A percentile compares a stretch with the other conserved stretches of the same genome.
phyloP scores from a whole-genome alignment of 2,797 vertebrate species.

The Spinus pinus region DNA sequence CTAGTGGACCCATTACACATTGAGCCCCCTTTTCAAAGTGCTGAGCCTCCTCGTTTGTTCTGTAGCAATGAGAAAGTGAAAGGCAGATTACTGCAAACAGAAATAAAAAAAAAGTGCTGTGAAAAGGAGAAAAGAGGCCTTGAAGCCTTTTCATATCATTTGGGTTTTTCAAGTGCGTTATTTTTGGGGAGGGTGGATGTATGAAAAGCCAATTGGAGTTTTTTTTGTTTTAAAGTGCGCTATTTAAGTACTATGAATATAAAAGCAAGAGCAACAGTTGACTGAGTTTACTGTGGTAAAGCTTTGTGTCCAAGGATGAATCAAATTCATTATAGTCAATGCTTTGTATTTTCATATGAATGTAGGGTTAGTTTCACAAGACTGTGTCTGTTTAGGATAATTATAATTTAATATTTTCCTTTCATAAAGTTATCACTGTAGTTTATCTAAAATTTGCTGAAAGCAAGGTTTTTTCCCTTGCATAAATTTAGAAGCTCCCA shows the following conservation, averaged over 20 bases:
- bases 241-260: constrained; percentile 85
- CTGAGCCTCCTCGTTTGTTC: constrained; percentile 85
- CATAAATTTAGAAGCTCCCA: constrained; percentile 69
- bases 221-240: constrained; percentile 84
- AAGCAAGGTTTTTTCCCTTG: constrained; percentile 60
- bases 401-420: constrained; percentile 85
- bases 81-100: constrained; percentile 89
- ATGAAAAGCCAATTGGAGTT: constrained; percentile 85
- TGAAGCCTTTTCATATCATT: constrained; percentile 86
- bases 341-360: constrained; percentile 84
- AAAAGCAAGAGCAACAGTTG: constrained; percentile 86
- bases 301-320: constrained; percentile 84
- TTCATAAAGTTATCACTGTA: constrained; percentile 81
- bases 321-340: constrained; percentile 82
- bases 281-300: constrained; percentile 83
- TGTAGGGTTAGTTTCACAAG: constrained; percentile 81
- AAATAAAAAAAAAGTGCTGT: constrained; percentile 81
- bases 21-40: constrained; percentile 86
- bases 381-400: constrained; percentile 84
- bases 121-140: constrained; percentile 86
- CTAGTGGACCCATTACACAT: constrained; percentile 85
- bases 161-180: constrained; percentile 86
- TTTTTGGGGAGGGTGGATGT: constrained; percentile 83
- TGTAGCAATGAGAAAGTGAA: constrained; percentile 88
- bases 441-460: constrained; percentile 77